Percentiles rank a stretch among this genome's conserved stretches.
phyloP scores from a whole-genome alignment of 2,888 invertebrate species.

The Andrena hattorfiana region DNA sequence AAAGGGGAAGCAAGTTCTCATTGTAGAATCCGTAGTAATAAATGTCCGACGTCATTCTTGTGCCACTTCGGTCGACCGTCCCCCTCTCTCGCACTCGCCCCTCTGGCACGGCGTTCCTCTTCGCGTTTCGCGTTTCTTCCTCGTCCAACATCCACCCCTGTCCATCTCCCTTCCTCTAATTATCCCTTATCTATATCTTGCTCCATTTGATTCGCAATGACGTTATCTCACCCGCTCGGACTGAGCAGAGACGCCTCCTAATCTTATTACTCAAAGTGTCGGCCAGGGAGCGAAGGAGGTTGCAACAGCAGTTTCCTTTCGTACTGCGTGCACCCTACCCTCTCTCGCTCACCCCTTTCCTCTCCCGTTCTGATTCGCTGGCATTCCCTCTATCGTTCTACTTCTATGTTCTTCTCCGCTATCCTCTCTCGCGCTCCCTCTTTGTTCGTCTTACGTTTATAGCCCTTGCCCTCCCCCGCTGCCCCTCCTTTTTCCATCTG shows the following conservation, averaged over 20 bases:
- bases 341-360: conserved; percentile 3
- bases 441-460: conserved; percentile 13
- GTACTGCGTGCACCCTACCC: conserved; percentile 65
- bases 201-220: conserved; percentile 84
- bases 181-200: conserved; percentile 85
- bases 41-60: conserved; percentile 81
- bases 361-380: conserved; percentile 22
- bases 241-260: conserved; percentile 76
- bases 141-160: conserved; percentile 59
- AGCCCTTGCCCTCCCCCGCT: neutral
- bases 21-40: conserved; percentile 81
- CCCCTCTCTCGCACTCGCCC: conserved; percentile 54
- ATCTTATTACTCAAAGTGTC: conserved; percentile 84
- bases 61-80: conserved; percentile 63
- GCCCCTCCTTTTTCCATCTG: conserved; percentile 29
- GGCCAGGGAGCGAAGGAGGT: conserved; percentile 78
- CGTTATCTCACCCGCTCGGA: conserved; percentile 82
- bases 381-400: conserved; percentile 43
- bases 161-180: conserved; percentile 83
- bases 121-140: conserved; percentile 67
- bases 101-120: conserved; percentile 47
- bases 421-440: conserved; percentile 23
- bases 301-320: conserved; percentile 78
- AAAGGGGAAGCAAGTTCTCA: conserved; percentile 59
- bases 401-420: conserved; percentile 24